Conservation (phyloP, 2,113 vertebrate species). For the Antechinus stuartii region DNA sequence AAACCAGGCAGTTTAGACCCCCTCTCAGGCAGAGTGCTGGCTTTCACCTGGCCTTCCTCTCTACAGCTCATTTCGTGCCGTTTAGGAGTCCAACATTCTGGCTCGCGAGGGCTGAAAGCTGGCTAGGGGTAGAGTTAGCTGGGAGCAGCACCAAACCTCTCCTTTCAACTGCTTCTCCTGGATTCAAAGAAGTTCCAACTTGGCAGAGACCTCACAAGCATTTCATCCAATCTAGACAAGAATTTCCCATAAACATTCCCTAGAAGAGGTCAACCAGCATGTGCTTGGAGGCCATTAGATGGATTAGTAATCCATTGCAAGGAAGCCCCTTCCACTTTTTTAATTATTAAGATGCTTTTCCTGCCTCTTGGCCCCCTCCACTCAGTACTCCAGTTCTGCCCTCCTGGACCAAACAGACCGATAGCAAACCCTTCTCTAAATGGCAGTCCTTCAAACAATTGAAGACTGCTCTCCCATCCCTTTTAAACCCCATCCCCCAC, state of each 20-base stretch:
- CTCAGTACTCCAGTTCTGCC: not conserved
- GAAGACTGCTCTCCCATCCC: not conserved
- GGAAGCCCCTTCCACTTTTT: not conserved
- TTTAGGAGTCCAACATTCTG: not conserved
- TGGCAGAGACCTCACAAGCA: not conserved
- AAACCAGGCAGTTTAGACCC: not conserved
- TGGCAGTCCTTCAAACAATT: not conserved
- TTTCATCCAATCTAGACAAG: not conserved
- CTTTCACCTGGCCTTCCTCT: not conserved
- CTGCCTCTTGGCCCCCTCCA: not conserved
- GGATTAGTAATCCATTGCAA: not conserved
- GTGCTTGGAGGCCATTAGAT: not conserved
- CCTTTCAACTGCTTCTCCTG: not conserved
- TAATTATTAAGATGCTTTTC: not conserved
- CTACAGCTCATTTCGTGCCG: not conserved
- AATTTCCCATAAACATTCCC: not conserved
- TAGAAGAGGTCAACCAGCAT: not conserved
- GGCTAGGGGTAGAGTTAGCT: not conserved
- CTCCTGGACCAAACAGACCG: not conserved
- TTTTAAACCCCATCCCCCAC: not conserved
- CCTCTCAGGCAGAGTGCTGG: not conserved
- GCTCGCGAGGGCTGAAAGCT: not conserved
- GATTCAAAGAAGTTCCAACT: not conserved
- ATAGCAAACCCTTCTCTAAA: not conserved
- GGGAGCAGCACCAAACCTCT: not conserved